Conservation (phyloP, 2,797 vertebrate species). For the Decapterus maruadsi region DNA sequence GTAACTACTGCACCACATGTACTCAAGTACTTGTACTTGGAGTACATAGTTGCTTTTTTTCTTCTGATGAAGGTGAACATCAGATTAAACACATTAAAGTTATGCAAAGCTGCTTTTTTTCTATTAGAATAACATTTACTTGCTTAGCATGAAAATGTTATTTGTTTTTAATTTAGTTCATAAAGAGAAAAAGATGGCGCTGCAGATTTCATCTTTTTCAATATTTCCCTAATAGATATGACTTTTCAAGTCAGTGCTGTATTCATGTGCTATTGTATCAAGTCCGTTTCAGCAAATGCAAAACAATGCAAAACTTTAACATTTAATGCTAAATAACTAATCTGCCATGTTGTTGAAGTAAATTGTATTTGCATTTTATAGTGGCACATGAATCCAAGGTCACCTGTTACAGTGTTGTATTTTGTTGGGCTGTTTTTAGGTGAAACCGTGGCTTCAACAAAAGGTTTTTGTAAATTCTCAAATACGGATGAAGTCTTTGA, state of each 20-base stretch:
- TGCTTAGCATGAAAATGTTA: constrained; percentile 11
- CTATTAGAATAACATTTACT: constrained; percentile 7
- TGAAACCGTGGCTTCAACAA: constrained; percentile 12
- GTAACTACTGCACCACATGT: constrained; percentile 38
- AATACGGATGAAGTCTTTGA: constrained; percentile 10
- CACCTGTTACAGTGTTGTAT: not conserved
- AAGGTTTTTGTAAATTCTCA: constrained; percentile 41
- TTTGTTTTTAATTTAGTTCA: not conserved
- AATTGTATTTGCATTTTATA: not conserved
- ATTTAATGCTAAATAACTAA: not conserved
- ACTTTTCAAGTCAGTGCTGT: not conserved
- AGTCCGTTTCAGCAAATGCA: not conserved
- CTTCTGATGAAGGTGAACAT: constrained; percentile 23
- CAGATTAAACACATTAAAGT: constrained; percentile 4
- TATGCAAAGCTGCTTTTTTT: constrained; percentile 3
- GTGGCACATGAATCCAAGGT: constrained; percentile 18
- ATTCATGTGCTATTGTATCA: constrained; percentile 25
- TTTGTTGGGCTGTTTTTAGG: constrained; percentile 2
- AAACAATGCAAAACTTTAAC: not conserved
- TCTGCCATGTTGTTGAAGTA: not conserved
- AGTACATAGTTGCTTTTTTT: constrained; percentile 34
- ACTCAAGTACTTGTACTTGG: constrained; percentile 23
- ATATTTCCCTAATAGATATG: not conserved
- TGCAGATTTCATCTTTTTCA: constrained; percentile 19
- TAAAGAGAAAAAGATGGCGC: constrained; percentile 23